A percentile compares a stretch with the other conserved stretches of the same genome.
Conservation (phyloP, 2,113 vertebrate species). For the Siphamia tubifer region DNA sequence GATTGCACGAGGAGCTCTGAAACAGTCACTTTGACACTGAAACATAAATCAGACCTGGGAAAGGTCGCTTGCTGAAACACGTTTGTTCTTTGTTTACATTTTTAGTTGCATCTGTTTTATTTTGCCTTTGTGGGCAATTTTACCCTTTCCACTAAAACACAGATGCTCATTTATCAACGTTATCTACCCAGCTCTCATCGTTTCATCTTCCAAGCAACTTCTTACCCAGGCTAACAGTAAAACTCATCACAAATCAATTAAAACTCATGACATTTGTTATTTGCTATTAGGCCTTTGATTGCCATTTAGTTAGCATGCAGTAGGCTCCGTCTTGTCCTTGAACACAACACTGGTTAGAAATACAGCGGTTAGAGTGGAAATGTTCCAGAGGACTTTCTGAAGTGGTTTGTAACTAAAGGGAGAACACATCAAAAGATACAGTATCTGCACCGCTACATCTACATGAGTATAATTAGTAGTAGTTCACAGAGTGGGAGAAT, state of each 20-base stretch:
- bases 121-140: slow-evolving; percentile 4
- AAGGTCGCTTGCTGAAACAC: slow-evolving; percentile 24
- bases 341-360: slow-evolving; percentile 41
- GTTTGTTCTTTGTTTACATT: slow-evolving; percentile 13
- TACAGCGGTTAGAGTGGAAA: slow-evolving; percentile 16
- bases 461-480: slow-evolving; percentile 44
- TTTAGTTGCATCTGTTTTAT: slow-evolving; percentile 3
- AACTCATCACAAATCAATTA: slow-evolving; percentile 28
- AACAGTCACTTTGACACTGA: slow-evolving; percentile 43
- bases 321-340: neutral
- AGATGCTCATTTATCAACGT: neutral
- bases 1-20: slow-evolving; percentile 42
- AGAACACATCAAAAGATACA: slow-evolving; percentile 47
- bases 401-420: slow-evolving; percentile 47
- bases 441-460: slow-evolving; percentile 22
- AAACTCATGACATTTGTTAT: slow-evolving; percentile 32
- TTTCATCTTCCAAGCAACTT: slow-evolving; percentile 16
- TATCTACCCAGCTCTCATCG: neutral
- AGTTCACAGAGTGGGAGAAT: slow-evolving; percentile 35
- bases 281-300: slow-evolving; percentile 34
- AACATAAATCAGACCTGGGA: slow-evolving; percentile 42
- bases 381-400: slow-evolving; percentile 11
- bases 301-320: slow-evolving; percentile 52
- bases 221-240: slow-evolving; percentile 21
- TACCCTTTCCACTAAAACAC: neutral